phyloP scores from a whole-genome alignment of 2,113 vertebrate species.

The Stigmatopora argus region DNA sequence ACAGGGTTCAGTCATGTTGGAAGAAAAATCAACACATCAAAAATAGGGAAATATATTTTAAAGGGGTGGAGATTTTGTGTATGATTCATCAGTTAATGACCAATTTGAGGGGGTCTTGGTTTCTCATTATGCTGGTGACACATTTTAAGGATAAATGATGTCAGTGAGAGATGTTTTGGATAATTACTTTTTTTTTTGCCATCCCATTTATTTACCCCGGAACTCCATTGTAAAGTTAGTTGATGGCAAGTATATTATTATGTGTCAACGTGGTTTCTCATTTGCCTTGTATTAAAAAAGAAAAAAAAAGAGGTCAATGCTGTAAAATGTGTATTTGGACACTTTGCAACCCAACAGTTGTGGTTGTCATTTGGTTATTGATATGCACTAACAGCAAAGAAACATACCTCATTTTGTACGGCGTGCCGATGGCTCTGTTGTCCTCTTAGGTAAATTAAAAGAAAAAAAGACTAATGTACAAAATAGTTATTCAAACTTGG shows the following conservation, averaged over 20 bases:
- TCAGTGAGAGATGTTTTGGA: background rate
- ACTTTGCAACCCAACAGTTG: slow-evolving; percentile 50
- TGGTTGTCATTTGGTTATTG: slow-evolving; percentile 66
- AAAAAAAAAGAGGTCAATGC: slow-evolving; percentile 51
- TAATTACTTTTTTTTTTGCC: background rate
- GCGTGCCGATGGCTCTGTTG: slow-evolving; percentile 51
- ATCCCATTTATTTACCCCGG: background rate
- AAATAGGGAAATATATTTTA: background rate
- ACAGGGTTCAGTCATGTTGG: slow-evolving; percentile 29
- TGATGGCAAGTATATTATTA: slow-evolving; percentile 34
- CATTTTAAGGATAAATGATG: background rate
- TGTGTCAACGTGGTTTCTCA: slow-evolving; percentile 52
- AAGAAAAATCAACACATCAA: background rate
- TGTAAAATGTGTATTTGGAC: slow-evolving; percentile 53
- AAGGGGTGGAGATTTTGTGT: background rate
- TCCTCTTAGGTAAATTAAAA: slow-evolving; percentile 36
- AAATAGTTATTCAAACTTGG: slow-evolving; percentile 30
- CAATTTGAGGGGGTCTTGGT: background rate
- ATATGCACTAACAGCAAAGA: slow-evolving; percentile 69
- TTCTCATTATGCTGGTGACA: background rate
- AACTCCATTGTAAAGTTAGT: slow-evolving; percentile 30
- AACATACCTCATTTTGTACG: slow-evolving; percentile 77
- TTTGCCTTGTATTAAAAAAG: slow-evolving; percentile 39
- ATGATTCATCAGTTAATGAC: background rate
- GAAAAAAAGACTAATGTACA: slow-evolving; percentile 29